These are phyloP conservation scores for Rhinella marina DNA, from an alignment of 2,797 vertebrate genomes.

Conservation along the genomic window DNA sequence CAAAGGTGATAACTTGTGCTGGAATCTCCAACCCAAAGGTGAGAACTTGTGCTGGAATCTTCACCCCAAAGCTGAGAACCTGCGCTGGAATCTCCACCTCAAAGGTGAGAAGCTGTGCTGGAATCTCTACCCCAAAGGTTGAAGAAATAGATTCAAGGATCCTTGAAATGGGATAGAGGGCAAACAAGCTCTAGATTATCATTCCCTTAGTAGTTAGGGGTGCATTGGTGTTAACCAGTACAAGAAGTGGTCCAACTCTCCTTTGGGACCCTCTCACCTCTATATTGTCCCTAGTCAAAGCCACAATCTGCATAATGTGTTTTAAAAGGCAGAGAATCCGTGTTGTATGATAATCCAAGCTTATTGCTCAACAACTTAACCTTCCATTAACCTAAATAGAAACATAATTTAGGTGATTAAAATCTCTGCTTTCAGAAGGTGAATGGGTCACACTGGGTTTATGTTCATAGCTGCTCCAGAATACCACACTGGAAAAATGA, in stretches of 20 bases:
- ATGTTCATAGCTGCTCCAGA: background rate
- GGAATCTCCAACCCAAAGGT: too few species aligned
- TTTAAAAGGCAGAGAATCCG: background rate
- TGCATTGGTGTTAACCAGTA: background rate
- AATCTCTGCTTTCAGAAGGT: slow-evolving; percentile 28
- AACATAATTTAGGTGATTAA: slow-evolving; percentile 49
- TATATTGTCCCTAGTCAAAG: background rate
- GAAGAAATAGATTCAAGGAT: background rate
- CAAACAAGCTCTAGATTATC: background rate
- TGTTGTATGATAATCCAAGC: background rate
- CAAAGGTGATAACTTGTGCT: too few species aligned
- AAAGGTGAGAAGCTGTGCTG: too few species aligned
- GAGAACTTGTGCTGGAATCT: too few species aligned
- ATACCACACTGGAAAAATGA: background rate
- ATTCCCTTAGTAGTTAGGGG: background rate
- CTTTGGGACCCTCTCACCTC: background rate
- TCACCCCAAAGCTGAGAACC: too few species aligned
- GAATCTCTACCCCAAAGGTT: too few species aligned
- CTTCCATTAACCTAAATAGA: slow-evolving; percentile 40
- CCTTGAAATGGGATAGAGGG: too few species aligned
- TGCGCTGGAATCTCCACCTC: too few species aligned
- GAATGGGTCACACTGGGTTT: slow-evolving; percentile 33
- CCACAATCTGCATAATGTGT: background rate
- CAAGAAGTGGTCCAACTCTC: too few species aligned
- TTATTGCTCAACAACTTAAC: slow-evolving; percentile 21